phyloP scores from a whole-genome alignment of 1,140 invertebrate species.

The Penaeus vannamei region DNA sequence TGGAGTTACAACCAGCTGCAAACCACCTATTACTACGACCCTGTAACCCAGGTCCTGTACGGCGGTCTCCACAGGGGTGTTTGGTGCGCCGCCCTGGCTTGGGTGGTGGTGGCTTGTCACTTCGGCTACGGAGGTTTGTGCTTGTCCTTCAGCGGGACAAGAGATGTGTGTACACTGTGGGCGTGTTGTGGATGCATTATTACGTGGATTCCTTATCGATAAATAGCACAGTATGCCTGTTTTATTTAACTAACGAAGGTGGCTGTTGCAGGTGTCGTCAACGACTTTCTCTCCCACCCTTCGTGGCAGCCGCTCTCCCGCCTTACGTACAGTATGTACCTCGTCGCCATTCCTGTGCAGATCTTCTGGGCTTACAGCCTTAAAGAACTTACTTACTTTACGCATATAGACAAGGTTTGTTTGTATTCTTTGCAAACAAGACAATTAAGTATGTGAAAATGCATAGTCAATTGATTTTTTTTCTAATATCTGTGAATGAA shows the following conservation, averaged over 20 bases:
- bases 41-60: conserved; percentile 79
- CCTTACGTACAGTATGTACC: conserved; percentile 36
- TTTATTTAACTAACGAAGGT: no score
- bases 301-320: conserved; percentile 24
- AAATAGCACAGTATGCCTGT: no score
- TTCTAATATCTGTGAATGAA: no score
- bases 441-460: no score
- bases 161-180: no score
- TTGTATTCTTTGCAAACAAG: no score
- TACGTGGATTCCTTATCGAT: no score
- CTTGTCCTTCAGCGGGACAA: no score
- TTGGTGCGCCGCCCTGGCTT: conserved; percentile 87
- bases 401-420: neutral
- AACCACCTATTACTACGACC: neutral
- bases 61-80: conserved; percentile 86
- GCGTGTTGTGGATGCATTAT: no score
- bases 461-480: no score
- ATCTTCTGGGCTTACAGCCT: neutral
- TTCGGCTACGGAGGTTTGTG: conserved; percentile 85
- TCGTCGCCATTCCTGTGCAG: neutral
- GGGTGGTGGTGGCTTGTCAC: conserved; percentile 90
- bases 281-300: conserved; percentile 29
- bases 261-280: neutral
- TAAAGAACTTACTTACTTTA: neutral
- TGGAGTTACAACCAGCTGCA: conserved; percentile 5